phyloP scores from a whole-genome alignment of 1,140 invertebrate species.

The Pomacea maculata region DNA sequence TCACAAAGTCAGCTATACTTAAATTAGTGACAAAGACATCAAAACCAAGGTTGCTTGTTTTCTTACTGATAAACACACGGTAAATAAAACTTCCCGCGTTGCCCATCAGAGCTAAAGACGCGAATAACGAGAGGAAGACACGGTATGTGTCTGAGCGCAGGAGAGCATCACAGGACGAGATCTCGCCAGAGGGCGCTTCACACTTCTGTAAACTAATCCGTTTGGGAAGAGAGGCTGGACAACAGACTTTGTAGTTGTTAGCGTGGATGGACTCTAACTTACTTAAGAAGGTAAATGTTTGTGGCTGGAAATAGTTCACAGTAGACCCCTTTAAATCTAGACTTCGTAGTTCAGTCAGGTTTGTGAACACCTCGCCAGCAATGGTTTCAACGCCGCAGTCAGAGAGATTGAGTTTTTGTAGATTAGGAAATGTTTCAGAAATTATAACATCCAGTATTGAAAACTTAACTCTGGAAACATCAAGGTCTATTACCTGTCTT shows the following conservation, averaged over 20 bases:
- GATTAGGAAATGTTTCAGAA: neutral
- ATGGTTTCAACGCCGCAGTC: neutral
- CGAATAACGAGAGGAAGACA: neutral
- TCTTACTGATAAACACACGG: neutral
- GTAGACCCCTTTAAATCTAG: constrained; percentile 6
- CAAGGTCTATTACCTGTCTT: neutral
- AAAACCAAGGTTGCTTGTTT: neutral
- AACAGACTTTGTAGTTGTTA: constrained; percentile 15
- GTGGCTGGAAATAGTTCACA: neutral
- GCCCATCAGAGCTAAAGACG: neutral
- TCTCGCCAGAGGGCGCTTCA: neutral
- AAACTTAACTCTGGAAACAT: neutral
- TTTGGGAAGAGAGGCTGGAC: neutral
- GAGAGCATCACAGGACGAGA: constrained; percentile 12
- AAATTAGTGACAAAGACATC: constrained; percentile 5
- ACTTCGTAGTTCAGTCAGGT: neutral
- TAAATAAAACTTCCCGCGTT: neutral
- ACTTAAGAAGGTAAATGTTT: too few relatives aligned
- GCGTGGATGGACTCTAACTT: neutral
- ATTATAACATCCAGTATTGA: neutral
- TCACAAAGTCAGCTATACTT: constrained; percentile 10
- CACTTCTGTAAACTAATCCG: neutral
- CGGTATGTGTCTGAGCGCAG: neutral
- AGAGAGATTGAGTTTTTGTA: neutral
- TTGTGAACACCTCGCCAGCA: neutral